A percentile compares a stretch with the other conserved stretches of the same genome.
Evolutionary conservation across 1,140 invertebrate species (phyloP).

Genomic region (Diorhabda carinulata): DNA sequence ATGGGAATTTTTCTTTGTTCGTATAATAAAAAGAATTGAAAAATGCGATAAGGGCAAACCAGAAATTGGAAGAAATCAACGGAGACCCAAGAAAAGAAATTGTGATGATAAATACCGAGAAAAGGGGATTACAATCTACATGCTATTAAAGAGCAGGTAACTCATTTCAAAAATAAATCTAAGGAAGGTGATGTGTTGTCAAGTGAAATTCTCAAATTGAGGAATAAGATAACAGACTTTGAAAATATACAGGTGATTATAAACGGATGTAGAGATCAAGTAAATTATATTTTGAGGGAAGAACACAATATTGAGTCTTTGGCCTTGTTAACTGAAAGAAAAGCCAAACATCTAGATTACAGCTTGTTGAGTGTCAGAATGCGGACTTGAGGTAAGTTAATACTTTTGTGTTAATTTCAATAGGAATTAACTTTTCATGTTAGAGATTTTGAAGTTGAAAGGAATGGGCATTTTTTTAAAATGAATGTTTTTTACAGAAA

Average conservation of each 20-base stretch:
- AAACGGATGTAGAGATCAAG: constrained; percentile 35
- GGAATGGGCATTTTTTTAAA: no score
- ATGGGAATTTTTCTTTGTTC: constrained; percentile 48
- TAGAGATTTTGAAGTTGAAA: constrained; percentile 6
- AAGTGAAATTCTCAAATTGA: constrained; percentile 53
- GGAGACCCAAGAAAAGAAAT: constrained; percentile 49
- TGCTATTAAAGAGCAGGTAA: constrained; percentile 54
- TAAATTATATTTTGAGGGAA: constrained; percentile 37
- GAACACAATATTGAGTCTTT: constrained; percentile 36
- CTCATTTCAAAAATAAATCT: constrained; percentile 51
- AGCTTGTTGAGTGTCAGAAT: constrained; percentile 25
- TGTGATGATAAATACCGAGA: constrained; percentile 50
- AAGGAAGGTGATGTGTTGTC: constrained; percentile 50
- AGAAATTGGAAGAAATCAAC: constrained; percentile 44
- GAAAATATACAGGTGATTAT: constrained; percentile 36
- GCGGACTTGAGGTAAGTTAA: constrained; percentile 24
- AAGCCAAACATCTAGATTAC: constrained; percentile 27
- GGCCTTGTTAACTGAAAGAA: constrained; percentile 32
- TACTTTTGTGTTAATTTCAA: constrained; percentile 15
- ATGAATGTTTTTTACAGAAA: no score
- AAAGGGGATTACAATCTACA: constrained; percentile 51
- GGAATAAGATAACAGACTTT: constrained; percentile 51
- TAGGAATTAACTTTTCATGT: constrained; percentile 20
- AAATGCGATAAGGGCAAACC: constrained; percentile 38
- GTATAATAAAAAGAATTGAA: constrained; percentile 49